Conservation (phyloP, 2,113 vertebrate genomes). For the Actinemys pallida region DNA sequence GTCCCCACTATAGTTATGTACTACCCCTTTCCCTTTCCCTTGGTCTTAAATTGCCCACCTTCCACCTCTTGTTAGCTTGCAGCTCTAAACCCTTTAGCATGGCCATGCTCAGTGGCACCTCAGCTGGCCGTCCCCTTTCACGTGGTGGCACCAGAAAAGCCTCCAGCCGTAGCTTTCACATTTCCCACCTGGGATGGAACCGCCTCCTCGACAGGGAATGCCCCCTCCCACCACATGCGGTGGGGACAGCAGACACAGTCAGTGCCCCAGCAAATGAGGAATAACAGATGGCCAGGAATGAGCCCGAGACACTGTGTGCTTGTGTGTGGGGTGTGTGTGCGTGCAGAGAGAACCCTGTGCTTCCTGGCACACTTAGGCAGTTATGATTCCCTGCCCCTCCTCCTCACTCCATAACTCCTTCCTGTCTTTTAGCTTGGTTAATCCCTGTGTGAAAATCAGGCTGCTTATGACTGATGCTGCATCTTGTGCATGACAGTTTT, state of each 20-base stretch:
- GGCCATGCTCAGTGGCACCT: accelerated
- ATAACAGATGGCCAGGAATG: background rate
- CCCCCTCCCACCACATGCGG: accelerated
- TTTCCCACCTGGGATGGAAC: background rate
- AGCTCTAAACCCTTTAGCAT: background rate
- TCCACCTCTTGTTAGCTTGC: no score
- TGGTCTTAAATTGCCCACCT: background rate
- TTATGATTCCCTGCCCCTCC: slow-evolving; percentile 6
- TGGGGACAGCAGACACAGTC: background rate
- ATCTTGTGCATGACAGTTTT: background rate
- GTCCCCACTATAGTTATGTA: background rate
- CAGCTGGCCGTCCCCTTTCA: background rate
- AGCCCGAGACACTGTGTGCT: background rate
- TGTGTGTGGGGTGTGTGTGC: background rate
- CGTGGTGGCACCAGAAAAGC: background rate
- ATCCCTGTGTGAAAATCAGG: slow-evolving; percentile 8
- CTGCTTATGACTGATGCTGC: slow-evolving; percentile 1
- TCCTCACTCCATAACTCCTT: background rate
- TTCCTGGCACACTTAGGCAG: background rate
- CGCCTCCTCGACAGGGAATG: background rate
- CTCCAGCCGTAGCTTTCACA: slow-evolving; percentile 28
- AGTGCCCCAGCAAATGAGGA: background rate
- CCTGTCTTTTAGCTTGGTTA: slow-evolving; percentile 10
- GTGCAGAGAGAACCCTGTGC: background rate
- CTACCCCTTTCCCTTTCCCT: background rate